Conservation (phyloP, 2,113 vertebrate genomes). For the Pipra filicauda region DNA sequence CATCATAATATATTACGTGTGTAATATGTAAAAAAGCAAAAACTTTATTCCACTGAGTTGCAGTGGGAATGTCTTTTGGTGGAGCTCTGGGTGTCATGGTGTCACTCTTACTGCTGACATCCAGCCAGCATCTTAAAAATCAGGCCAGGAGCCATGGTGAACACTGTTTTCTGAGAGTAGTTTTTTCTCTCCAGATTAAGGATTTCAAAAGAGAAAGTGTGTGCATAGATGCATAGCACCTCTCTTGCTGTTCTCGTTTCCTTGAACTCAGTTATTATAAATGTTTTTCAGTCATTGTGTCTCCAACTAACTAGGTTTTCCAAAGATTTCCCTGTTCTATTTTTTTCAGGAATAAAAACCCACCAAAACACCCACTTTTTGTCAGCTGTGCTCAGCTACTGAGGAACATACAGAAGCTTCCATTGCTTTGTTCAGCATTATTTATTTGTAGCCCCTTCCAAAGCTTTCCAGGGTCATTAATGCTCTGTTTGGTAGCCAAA, state of each 20-base stretch:
- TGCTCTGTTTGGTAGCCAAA: background rate
- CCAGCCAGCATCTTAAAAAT: background rate
- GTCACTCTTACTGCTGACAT: background rate
- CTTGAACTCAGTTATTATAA: background rate
- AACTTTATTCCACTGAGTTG: background rate
- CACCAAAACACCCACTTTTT: background rate
- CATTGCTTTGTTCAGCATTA: background rate
- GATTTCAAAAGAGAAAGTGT: background rate
- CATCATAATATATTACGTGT: background rate
- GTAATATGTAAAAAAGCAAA: background rate
- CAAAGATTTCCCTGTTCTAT: background rate
- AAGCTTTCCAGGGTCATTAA: background rate
- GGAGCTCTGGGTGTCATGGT: background rate
- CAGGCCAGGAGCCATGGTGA: background rate
- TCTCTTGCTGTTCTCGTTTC: background rate
- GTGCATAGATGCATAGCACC: background rate
- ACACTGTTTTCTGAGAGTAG: background rate
- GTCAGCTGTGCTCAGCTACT: background rate
- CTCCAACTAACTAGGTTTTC: background rate
- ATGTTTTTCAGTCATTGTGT: background rate
- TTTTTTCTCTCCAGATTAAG: background rate
- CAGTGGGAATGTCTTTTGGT: background rate
- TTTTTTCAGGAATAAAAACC: background rate
- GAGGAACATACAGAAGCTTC: background rate
- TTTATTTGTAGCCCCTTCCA: background rate